Evolutionary conservation across 2,888 invertebrate species (phyloP), one percentile per base, ranked within the genome.

Genomic region (Thera obeliscata): DNA sequence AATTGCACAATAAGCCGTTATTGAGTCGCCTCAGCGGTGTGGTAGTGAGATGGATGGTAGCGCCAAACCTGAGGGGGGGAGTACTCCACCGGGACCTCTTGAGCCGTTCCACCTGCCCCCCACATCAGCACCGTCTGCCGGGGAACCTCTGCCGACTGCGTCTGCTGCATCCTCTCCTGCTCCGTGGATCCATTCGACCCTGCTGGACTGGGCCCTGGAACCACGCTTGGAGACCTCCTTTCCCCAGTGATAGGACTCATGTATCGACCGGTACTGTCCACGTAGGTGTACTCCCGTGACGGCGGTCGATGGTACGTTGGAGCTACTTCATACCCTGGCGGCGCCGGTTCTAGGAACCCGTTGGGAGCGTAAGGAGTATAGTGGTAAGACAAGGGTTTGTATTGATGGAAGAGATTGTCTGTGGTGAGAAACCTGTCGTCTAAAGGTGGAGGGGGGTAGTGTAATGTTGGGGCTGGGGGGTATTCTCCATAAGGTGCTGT

Each of bases 71-170:
- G 93, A 2, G 93, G 93, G 38, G 93, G 93, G 60, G 93, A 92
- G 81, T 92, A 93, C 71, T 93, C 92, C 78, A 89, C 88, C 5
- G 91, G 89, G 7, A 87, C 90, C 67, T 92, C 93, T 70, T 91
- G 92, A 77, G 94, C 87, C 1, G 89, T 73, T 2, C 90, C 91
- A 70, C 90, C 94, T 71, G 95, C 94, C 35, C 98, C 98, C 98
- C 98, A 98, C 98, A 98, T 98, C 55, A 98, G 95, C 63, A 98
- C 98, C 9, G 98, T 98, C 89, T 98, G 98, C 56, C 98, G 94
- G 0, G 97, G 96, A 74, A 95, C 94, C 78, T 95, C 96, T 64
- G 95, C 91, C 11, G 90, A 80, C 72, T 87, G 87, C 61, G 85
- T 78, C 77, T 88, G 87, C 78, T 87, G 89, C 86, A 90, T 82